Base-by-base conservation (phyloP, 92 coral and sea anemone genomes). In the Phymanthus crucifer region DNA sequence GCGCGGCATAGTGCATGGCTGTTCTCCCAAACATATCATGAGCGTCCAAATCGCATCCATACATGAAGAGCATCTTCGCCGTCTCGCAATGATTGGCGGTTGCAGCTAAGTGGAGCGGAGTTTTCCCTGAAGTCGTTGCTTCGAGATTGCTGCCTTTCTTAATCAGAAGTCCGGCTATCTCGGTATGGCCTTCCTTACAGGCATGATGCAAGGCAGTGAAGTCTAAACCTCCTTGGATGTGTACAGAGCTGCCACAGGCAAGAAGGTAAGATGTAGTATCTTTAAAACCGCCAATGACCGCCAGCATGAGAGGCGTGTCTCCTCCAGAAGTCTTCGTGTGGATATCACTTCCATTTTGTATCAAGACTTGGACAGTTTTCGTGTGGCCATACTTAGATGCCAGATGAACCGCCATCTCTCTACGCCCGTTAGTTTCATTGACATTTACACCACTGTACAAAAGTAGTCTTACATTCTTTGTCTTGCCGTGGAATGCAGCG, bases 1-100 rank as follows among this genome's bases (percentile, higher is more conserved):
- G 97, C 12, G 97, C 93, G 16, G 87, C 93, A 67, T 92, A 92
- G 73, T 92, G 97, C 23, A 89, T 57, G 71, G 97, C 89, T 40
- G 97, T 89, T 80, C 97, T 86, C 23, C 97, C 97, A 78, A 92
- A 92, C 78, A 81, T 86, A 71, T 92, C 97, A 74, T 78, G 88
- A 52, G 90, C 89, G 61, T 89, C 84, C 34, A 92, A 70, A 52
- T 89, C 90, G 67, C 97, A 90, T 57, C 97, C 97, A 33, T 86
- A 79, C 67, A 74, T 34, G 32, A 92, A 83, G 40, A 92, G 77
- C 14, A 92, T 78, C 73, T 89, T 79, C 6, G 93, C 89, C 10
- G 86, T 87, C 70, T 89, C 93, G 74, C 78, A 32, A 71, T 82
- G 87, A 72, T 92, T 89, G 9, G 83, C 78, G 9, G 92, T 89